Evolutionary conservation across 2,113 vertebrate species (phyloP).

Genomic region (Boleophthalmus pectinirostris): DNA sequence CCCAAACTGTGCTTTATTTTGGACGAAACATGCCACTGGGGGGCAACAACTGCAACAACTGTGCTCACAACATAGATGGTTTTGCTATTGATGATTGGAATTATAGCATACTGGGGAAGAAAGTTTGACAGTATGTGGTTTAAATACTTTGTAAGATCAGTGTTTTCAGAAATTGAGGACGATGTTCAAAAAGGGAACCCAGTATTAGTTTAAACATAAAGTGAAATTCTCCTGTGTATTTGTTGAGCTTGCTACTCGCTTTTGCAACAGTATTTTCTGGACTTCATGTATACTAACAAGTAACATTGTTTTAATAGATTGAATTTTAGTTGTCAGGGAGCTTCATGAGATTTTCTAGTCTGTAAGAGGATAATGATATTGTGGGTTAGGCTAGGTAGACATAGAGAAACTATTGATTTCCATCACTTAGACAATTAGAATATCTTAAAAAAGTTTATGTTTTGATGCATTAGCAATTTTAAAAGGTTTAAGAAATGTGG

Average conservation of each 20-base stretch:
- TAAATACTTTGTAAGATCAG: not conserved
- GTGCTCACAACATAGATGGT: not conserved
- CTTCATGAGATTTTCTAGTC: not conserved
- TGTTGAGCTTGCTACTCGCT: not conserved
- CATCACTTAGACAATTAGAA: no score
- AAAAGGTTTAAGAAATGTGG: not conserved
- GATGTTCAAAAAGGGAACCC: no score
- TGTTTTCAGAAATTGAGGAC: not conserved
- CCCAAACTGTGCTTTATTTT: conserved; percentile 1
- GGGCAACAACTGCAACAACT: not conserved
- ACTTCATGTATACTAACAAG: not conserved
- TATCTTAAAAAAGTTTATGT: no score
- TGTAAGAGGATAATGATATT: no score
- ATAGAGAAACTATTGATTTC: no score
- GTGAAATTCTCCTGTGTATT: no score
- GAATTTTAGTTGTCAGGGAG: not conserved
- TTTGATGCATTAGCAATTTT: not conserved
- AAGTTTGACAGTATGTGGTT: not conserved
- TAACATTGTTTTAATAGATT: not conserved
- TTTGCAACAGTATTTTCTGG: not conserved
- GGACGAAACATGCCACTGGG: not conserved
- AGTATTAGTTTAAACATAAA: no score
- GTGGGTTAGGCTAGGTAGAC: no score
- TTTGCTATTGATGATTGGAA: not conserved
- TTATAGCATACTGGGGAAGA: not conserved